Evolutionary conservation across 1,140 invertebrate genomes (phyloP).

Genomic region (Dendrolimus kikuchii): DNA sequence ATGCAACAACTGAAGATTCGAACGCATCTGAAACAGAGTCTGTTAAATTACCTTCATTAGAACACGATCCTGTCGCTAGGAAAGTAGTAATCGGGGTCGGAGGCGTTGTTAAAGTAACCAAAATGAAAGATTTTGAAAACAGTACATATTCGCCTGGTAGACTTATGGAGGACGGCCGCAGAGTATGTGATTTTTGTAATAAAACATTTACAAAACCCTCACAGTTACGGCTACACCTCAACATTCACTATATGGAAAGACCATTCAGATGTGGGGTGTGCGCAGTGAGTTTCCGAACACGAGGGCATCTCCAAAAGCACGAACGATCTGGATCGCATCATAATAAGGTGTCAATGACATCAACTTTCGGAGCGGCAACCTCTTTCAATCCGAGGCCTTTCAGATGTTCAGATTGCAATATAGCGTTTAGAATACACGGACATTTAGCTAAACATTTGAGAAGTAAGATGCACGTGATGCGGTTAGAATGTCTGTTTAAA

Average conservation of each 20-base stretch:
- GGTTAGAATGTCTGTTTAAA: constrained; percentile 93
- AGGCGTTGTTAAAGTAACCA: constrained; percentile 64
- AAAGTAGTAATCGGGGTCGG: constrained; percentile 70
- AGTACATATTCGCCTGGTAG: constrained; percentile 60
- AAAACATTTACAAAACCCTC: constrained; percentile 93
- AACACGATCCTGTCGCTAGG: constrained; percentile 60
- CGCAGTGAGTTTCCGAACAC: constrained; percentile 91
- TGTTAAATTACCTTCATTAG: constrained; percentile 35
- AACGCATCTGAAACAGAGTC: constrained; percentile 34
- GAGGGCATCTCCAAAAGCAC: constrained; percentile 94
- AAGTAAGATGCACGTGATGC: constrained; percentile 97
- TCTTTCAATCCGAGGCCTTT: constrained; percentile 94
- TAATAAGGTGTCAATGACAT: constrained; percentile 92
- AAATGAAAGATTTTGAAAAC: constrained; percentile 61
- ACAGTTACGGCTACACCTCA: constrained; percentile 92
- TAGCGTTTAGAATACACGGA: constrained; percentile 96
- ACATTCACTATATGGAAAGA: constrained; percentile 96
- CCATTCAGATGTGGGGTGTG: constrained; percentile 94
- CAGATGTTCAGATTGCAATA: constrained; percentile 95
- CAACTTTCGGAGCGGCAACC: constrained; percentile 87
- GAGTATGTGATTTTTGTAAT: constrained; percentile 90
- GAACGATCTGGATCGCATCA: constrained; percentile 91
- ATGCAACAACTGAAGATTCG: constrained; percentile 35
- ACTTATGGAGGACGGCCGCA: constrained; percentile 83
- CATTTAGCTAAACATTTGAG: constrained; percentile 96